Evolutionary conservation across 2,888 invertebrate genomes (phyloP).

Genomic region (Epinotia nisella): DNA sequence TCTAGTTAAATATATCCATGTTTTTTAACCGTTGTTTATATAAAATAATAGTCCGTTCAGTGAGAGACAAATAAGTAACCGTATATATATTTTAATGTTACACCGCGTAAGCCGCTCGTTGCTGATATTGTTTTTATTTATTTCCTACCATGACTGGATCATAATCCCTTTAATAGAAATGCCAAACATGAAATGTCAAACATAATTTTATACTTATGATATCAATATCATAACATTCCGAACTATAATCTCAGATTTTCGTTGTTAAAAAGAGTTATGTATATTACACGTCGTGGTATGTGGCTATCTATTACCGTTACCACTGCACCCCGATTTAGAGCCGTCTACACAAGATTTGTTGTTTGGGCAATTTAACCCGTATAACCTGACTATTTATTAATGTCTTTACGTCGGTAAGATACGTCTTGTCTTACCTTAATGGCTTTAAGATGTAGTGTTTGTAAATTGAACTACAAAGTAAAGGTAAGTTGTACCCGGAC

Average conservation of each 20-base stretch:
- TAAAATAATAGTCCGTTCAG: too few species aligned
- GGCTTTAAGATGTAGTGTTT: constrained; percentile 24
- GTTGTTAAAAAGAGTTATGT: constrained; percentile 68
- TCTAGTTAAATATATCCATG: too few species aligned
- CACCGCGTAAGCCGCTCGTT: too few species aligned
- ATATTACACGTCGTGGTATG: constrained; percentile 65
- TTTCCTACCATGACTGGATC: too few species aligned
- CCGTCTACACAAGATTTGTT: constrained; percentile 60
- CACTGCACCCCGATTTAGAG: constrained; percentile 64
- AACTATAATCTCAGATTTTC: constrained; percentile 52
- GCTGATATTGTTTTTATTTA: too few species aligned
- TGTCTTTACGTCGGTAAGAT: constrained; percentile 32
- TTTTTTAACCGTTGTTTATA: too few species aligned
- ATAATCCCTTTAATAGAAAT: too few species aligned
- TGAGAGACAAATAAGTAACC: too few species aligned
- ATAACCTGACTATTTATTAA: constrained; percentile 43
- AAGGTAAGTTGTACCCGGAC: constrained; percentile 3
- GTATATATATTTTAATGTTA: too few species aligned
- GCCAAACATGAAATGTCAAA: too few species aligned
- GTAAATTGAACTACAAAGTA: constrained; percentile 23
- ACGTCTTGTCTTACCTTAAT: constrained; percentile 31
- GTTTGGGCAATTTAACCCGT: constrained; percentile 52
- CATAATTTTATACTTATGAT: not conserved
- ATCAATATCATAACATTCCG: not conserved
- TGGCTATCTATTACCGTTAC: constrained; percentile 64